These are phyloP conservation scores for Orientallactaga bullata DNA, from an alignment of 2,113 vertebrate species.

Conservation along the genomic window DNA sequence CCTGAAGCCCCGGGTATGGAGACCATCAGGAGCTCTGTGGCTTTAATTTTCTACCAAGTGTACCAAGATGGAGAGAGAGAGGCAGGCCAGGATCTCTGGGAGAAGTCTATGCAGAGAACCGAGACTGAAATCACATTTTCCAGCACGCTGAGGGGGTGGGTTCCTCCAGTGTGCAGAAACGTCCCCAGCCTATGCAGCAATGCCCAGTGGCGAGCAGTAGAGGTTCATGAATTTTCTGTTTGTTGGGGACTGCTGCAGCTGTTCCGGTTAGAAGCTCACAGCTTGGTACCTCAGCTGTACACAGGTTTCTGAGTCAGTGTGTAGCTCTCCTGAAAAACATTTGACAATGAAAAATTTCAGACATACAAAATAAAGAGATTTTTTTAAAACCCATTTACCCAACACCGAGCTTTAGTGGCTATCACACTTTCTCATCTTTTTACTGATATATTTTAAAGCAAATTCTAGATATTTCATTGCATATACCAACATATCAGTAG, in stretches of 20 bases:
- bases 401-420: conserved; percentile 10
- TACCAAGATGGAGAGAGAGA: not conserved
- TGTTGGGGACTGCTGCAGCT: conserved; percentile 53
- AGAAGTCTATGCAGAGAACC: not conserved
- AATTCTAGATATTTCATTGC: conserved; percentile 28
- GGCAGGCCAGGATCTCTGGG: not conserved
- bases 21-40: too few species aligned
- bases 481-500: not conserved
- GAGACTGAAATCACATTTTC: not conserved
- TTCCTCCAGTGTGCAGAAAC: not conserved
- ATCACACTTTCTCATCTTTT: conserved; percentile 27
- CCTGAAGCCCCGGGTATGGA: not conserved
- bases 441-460: conserved; percentile 19
- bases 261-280: conserved; percentile 55
- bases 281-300: conserved; percentile 51
- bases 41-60: not conserved
- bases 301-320: conserved; percentile 44
- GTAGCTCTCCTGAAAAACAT: conserved; percentile 26
- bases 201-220: not conserved
- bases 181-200: not conserved
- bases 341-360: conserved; percentile 39
- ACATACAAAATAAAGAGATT: conserved; percentile 12
- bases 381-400: not conserved
- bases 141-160: not conserved
- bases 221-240: conserved; percentile 59